Percentiles rank a stretch among this genome's conserved stretches.
Conservation (phyloP, 2,113 vertebrate species). For the Cyprinodon variegatus region DNA sequence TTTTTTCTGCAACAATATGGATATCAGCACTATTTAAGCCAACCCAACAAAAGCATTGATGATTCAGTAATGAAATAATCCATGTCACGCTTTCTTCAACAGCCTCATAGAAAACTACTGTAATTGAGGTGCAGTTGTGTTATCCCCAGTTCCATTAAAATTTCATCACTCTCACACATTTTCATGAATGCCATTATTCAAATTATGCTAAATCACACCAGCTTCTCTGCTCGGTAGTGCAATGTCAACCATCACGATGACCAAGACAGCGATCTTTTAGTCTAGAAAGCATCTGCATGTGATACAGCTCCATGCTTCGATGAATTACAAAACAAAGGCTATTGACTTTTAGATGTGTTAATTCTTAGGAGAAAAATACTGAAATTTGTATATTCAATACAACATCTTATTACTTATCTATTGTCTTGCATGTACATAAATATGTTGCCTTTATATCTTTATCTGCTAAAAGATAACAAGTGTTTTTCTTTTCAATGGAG, state of each 20-base stretch:
- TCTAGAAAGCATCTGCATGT: conserved; percentile 59
- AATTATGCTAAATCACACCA: conserved; percentile 84
- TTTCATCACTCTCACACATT: conserved; percentile 78
- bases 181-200: conserved; percentile 84
- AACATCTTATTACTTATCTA: conserved; percentile 12
- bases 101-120: conserved; percentile 52
- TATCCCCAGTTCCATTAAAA: conserved; percentile 78
- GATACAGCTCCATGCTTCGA: conserved; percentile 59
- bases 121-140: conserved; percentile 76
- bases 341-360: conserved; percentile 43
- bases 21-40: conserved; percentile 57
- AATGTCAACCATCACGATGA: conserved; percentile 72
- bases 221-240: conserved; percentile 75
- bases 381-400: conserved; percentile 32
- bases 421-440: neutral
- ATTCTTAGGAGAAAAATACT: conserved; percentile 15
- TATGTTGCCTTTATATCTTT: conserved; percentile 7
- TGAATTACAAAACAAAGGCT: conserved; percentile 32
- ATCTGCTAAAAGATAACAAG: conserved; percentile 20
- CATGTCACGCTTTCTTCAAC: conserved; percentile 52
- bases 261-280: conserved; percentile 69
- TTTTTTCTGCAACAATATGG: conserved; percentile 38
- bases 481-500: conserved; percentile 48
- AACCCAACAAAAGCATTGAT: conserved; percentile 61
- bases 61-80: conserved; percentile 67